Base-by-base conservation (phyloP, 2,888 invertebrate genomes). In the Phalangium opilio region DNA sequence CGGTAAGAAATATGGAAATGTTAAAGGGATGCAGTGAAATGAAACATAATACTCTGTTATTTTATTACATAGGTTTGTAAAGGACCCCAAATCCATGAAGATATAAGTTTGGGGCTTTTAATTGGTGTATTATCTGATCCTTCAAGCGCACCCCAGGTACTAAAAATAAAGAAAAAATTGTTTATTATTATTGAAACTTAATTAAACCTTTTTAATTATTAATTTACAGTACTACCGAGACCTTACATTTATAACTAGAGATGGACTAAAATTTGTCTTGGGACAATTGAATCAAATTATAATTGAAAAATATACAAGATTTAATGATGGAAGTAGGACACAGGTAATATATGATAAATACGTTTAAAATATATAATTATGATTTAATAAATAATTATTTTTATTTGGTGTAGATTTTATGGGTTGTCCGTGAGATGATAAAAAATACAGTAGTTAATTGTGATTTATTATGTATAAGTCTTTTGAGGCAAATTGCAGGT, bases 381-480 rank as follows among this genome's bases (percentile, higher is more conserved):
- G 12, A 15, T 46, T 15, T 39, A 8, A 5, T 12, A 39, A 18
- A 20, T 14, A 40, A 33, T 32, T 17, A 43, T 41, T 20, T 48
- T 42, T 46, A 33, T 18, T 41, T 39, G 20, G 52, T 52, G 8
- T 86, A 95, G 71, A 67, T 91, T 47, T 67, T 93, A 58, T 95
- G 93, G 93, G 70, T 95, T 46, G 69, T 89, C 14, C 79, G 83
- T 57, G 91, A 93, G 71, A 78, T 93, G 75, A 86, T 95, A 59
- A 81, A 83, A 62, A 87, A 84, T 67, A 81, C 81, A 58, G 84
- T 91, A 41, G 76, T 76, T 49, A 83, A 81, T 62, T 81, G 87
- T 47, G 93, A 95, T 66, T 82, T 77, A 66, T 76, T 91, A 36
- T 84, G 89, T 65, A 84, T 86, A 79, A 85, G 83, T 67, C 72